Evolutionary conservation across 53 echinoderm and acorn worm species (phyloP), one percentile per base, ranked within the genome.

Genomic region (Apostichopus leukothele): DNA sequence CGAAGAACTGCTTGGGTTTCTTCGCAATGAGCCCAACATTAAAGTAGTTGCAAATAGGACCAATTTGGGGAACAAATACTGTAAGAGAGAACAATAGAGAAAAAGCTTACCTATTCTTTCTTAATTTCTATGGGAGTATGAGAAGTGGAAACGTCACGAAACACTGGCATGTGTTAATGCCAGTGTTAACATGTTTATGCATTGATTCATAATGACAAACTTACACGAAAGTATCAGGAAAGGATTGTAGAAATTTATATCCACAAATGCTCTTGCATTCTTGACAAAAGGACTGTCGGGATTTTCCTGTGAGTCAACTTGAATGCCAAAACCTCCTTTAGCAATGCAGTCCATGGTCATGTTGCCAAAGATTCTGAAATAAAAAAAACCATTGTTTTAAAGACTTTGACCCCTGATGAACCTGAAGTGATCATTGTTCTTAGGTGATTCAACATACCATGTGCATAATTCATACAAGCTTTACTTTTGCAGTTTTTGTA

Each of bases 291-390:
- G 88, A 21, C 55, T 87, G 21, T 75, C 75, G 6, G 88, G 75
- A 73, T 87, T 27, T 11, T n/a, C 26, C 75, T 87, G 88, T 1
- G 88, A 74, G 26, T 87, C 75, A 21, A 75, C 27, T 18, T 87
- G 22, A n/a, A 87, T 5, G 51, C 88, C 88, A 75, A 87, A 87
- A 19, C 73, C 75, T 55, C 52, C 51, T 11, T 75, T 51, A 12
- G 88, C 88, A 52, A 87, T 87, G 19, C 73, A 39, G 39, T 87
- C 88, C 75, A 87, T 74, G n/a, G 88, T 87, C 88, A 87, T 74
- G 55, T 87, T 75, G 18, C 88, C 75, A 75, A 52, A 87, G 55
- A 75, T 21, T 22, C 88, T 87, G 88, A 52, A 87, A 87, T 60
- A 22, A 84, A 18, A 66, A 22, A 39, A 39, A 2, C 39, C 39